phyloP scores from a whole-genome alignment of 2,888 invertebrate species.

The Eupithecia vulgata region DNA sequence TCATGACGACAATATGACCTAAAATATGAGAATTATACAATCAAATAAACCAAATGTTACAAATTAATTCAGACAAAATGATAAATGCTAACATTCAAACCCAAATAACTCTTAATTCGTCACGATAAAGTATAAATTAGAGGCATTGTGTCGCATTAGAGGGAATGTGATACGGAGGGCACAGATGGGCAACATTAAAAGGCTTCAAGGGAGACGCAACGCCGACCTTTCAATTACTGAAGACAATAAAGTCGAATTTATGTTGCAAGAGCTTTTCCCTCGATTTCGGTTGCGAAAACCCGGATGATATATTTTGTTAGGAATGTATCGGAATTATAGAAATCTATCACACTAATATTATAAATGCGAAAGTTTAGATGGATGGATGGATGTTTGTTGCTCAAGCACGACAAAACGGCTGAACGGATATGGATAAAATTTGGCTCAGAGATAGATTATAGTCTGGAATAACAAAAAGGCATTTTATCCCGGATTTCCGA shows the following conservation, averaged over 20 bases:
- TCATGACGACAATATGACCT: not conserved
- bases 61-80: conserved; percentile 9
- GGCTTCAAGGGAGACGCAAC: conserved; percentile 64
- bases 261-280: conserved; percentile 48
- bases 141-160: conserved; percentile 57
- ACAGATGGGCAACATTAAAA: conserved; percentile 73
- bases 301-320: conserved; percentile 4
- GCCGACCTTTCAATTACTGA: conserved; percentile 79
- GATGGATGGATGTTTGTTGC: too few relatives aligned
- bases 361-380: too few relatives aligned
- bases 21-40: not conserved
- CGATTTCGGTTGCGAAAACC: conserved; percentile 2
- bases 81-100: not conserved
- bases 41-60: not conserved
- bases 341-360: too few relatives aligned
- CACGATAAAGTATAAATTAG: conserved; percentile 49
- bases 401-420: too few relatives aligned
- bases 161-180: conserved; percentile 62
- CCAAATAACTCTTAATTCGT: conserved; percentile 31
- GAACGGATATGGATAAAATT: too few relatives aligned
- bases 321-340: not conserved
- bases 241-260: conserved; percentile 77
- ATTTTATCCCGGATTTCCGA: too few relatives aligned
- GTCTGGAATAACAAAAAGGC: too few relatives aligned
- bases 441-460: too few relatives aligned